phyloP scores from a whole-genome alignment of 2,113 vertebrate species.

The Hypocryptadius cinnamomeus region DNA sequence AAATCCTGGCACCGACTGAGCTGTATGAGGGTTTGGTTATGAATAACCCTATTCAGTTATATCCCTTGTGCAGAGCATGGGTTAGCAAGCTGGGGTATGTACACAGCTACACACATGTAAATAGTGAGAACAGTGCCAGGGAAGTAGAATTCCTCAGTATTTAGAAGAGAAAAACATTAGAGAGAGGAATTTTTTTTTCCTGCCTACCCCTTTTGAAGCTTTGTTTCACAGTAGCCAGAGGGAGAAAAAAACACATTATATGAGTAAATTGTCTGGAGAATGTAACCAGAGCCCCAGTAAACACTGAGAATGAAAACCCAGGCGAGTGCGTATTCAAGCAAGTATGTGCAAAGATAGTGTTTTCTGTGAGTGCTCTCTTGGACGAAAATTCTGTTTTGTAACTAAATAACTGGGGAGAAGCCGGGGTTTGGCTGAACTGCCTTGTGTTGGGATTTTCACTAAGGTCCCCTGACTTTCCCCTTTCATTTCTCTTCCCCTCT shows the following conservation, averaged over 20 bases:
- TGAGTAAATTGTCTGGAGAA: conserved; percentile 60
- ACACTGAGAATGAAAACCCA: conserved; percentile 41
- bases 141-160: background rate
- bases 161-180: conserved; percentile 6
- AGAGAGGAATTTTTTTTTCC: background rate
- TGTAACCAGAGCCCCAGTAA: conserved; percentile 45
- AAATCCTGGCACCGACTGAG: background rate
- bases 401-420: background rate
- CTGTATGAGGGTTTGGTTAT: background rate
- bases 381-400: conserved; percentile 6
- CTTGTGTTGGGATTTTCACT: background rate
- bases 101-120: background rate
- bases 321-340: conserved; percentile 34
- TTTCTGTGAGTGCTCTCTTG: background rate
- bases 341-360: background rate
- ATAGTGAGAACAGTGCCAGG: background rate
- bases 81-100: background rate
- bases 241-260: conserved; percentile 42
- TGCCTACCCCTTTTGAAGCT: conserved; percentile 3
- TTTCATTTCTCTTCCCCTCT: background rate
- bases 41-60: conserved; percentile 31
- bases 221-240: conserved; percentile 29
- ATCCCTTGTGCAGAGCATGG: background rate
- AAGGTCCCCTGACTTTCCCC: background rate
- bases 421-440: background rate